These are phyloP conservation scores for Dasypogon diadema DNA, from an alignment of 2,888 invertebrate genomes.

Conservation along the genomic window DNA sequence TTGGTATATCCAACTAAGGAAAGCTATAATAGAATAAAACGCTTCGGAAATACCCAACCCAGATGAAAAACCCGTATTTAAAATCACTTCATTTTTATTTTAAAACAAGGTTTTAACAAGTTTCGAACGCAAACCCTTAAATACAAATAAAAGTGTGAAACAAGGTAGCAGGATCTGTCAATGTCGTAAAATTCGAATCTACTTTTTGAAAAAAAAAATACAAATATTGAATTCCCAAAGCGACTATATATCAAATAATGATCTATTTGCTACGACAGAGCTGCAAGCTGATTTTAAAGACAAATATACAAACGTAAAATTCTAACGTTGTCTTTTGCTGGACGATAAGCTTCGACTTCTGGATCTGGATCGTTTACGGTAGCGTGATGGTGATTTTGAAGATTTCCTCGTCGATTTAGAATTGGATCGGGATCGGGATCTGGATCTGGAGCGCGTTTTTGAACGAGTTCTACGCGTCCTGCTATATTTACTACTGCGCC, in stretches of 20 bases:
- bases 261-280: conserved; percentile 24
- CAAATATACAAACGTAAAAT: neutral
- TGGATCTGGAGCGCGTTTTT: conserved; percentile 58
- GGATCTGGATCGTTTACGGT: conserved; percentile 55
- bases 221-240: conserved; percentile 16
- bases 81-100: conserved; percentile 39
- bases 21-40: too few relatives aligned
- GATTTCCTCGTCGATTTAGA: conserved; percentile 53
- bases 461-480: conserved; percentile 49
- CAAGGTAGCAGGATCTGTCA: neutral
- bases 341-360: conserved; percentile 54
- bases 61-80: too few relatives aligned
- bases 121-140: conserved; percentile 23
- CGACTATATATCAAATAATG: conserved; percentile 20
- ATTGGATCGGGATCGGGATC: conserved; percentile 57
- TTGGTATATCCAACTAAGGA: too few relatives aligned
- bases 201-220: neutral
- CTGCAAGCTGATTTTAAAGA: conserved; percentile 24
- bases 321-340: conserved; percentile 56
- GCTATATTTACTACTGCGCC: conserved; percentile 56
- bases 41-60: too few relatives aligned
- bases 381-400: conserved; percentile 55
- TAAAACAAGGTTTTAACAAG: conserved; percentile 39
- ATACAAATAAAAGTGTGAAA: conserved; percentile 7
- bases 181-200: neutral